A percentile compares a stretch with the other conserved stretches of the same genome.
Evolutionary conservation across 1,140 invertebrate species (phyloP).

Genomic region (Telenomus remus): DNA sequence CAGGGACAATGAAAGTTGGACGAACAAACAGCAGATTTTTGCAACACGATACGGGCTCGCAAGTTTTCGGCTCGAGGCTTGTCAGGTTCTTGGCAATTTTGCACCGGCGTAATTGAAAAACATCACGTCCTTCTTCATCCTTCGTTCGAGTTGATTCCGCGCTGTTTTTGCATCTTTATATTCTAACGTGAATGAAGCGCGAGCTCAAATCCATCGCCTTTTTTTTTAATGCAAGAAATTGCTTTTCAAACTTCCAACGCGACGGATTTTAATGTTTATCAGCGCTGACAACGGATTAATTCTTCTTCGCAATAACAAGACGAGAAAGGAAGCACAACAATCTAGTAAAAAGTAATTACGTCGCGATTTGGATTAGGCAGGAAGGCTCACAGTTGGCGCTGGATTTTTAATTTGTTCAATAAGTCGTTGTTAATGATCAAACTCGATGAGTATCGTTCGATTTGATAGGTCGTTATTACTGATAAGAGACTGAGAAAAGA

Average conservation of each 20-base stretch:
- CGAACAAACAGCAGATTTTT: constrained; percentile 55
- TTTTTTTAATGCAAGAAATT: constrained; percentile 14
- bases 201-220: constrained; percentile 13
- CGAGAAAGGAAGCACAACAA: too few species aligned
- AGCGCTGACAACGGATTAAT: too few species aligned
- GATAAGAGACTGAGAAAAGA: neutral
- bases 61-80: constrained; percentile 42
- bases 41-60: constrained; percentile 57
- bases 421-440: neutral
- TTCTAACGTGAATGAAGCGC: constrained; percentile 13
- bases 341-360: too few species aligned
- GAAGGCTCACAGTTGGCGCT: too few species aligned
- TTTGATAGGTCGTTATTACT: too few species aligned
- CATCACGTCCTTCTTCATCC: constrained; percentile 32
- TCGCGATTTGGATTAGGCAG: too few species aligned
- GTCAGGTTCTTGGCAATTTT: constrained; percentile 54
- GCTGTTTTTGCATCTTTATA: constrained; percentile 17
- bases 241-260: constrained; percentile 6
- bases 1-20: constrained; percentile 38
- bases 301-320: too few species aligned
- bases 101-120: constrained; percentile 39
- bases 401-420: constrained; percentile 13
- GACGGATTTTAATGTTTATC: too few species aligned
- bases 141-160: constrained; percentile 30
- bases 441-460: too few species aligned